Conservation (phyloP, 1,140 invertebrate genomes). For the Dryas iulia region DNA sequence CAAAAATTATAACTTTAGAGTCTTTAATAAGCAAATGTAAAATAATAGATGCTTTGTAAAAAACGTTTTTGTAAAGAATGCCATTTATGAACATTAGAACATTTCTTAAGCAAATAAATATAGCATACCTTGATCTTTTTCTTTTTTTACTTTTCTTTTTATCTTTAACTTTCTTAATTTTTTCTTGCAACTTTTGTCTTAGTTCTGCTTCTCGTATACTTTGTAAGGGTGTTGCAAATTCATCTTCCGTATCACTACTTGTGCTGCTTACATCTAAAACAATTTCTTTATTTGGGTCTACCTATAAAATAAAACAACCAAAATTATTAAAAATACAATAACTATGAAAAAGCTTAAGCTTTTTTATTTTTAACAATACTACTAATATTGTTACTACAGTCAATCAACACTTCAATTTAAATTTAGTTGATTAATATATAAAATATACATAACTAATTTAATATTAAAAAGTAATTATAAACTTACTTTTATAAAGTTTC, state of each 20-base stretch:
- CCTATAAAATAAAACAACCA: constrained; percentile 56
- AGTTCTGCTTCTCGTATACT: constrained; percentile 89
- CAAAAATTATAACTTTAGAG: too few species aligned
- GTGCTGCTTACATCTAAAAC: constrained; percentile 97
- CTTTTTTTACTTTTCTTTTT: constrained; percentile 71
- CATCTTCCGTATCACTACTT: constrained; percentile 92
- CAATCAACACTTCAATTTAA: too few species aligned
- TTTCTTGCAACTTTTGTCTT: constrained; percentile 80
- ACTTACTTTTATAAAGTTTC: constrained; percentile 96
- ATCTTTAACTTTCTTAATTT: constrained; percentile 57
- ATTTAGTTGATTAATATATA: too few species aligned
- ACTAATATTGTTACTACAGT: too few species aligned
- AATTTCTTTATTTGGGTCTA: constrained; percentile 93
- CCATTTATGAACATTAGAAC: too few species aligned
- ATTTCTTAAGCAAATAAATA: too few species aligned
- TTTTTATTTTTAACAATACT: background rate
- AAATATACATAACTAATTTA: background rate
- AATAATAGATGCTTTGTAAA: too few species aligned
- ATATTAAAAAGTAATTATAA: constrained; percentile 1
- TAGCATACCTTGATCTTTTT: constrained; percentile 56
- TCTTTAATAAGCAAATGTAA: too few species aligned
- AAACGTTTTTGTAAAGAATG: too few species aligned
- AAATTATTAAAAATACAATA: background rate
- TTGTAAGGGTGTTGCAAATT: constrained; percentile 91
- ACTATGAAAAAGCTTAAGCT: background rate